These are phyloP conservation scores for Catonia carolina DNA, from an alignment of 2,888 invertebrate species.

Conservation along the genomic window DNA sequence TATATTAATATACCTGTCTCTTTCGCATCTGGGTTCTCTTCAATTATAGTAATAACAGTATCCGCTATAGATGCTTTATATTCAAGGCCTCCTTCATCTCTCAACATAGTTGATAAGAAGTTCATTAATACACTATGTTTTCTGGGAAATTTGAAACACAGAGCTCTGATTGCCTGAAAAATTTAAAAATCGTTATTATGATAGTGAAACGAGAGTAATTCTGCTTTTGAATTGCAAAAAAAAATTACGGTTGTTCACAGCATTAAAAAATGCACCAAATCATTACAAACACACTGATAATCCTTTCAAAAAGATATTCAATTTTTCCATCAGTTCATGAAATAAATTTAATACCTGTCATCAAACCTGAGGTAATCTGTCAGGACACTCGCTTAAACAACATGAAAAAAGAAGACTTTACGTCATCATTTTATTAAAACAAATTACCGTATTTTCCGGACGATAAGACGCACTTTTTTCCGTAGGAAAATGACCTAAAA, in stretches of 20 bases:
- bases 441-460: too few species aligned
- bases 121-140: constrained; percentile 95
- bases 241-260: neutral
- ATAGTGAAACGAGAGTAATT: neutral
- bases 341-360: too few species aligned
- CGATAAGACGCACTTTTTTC: too few species aligned
- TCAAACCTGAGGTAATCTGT: too few species aligned
- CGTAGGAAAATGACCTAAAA: too few species aligned
- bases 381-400: too few species aligned
- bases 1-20: constrained; percentile 64
- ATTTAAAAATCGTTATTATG: constrained; percentile 1
- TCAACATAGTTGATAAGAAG: constrained; percentile 92
- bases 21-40: constrained; percentile 96
- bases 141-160: constrained; percentile 93
- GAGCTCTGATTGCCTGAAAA: constrained; percentile 51
- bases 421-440: too few species aligned
- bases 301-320: too few species aligned
- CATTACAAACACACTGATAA: neutral
- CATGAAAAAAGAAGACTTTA: too few species aligned
- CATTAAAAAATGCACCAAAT: neutral
- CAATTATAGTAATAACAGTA: constrained; percentile 94
- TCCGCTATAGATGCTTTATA: constrained; percentile 98
- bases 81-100: constrained; percentile 93
- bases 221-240: neutral
- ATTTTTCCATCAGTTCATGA: too few species aligned